Conservation (phyloP, 2,113 vertebrate genomes). For the Pterocles gutturalis region DNA sequence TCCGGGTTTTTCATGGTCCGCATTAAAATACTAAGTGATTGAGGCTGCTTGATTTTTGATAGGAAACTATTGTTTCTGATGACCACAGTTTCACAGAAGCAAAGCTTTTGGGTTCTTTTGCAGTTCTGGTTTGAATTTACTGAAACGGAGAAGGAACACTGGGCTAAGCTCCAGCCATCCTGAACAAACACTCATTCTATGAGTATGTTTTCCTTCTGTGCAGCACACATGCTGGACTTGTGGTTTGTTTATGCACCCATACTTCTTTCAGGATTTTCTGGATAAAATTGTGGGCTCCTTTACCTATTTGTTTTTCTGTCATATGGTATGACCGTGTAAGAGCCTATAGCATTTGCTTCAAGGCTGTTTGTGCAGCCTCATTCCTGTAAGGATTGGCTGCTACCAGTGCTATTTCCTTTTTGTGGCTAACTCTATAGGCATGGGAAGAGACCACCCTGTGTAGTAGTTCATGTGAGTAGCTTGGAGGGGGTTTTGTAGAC, state of each 20-base stretch:
- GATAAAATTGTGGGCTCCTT: neutral
- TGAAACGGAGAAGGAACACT: neutral
- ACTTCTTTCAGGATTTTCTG: neutral
- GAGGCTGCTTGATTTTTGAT: neutral
- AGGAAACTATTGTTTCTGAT: neutral
- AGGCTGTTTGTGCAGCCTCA: neutral
- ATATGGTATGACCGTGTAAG: accelerated
- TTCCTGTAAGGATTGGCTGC: neutral
- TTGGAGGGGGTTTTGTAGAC: neutral
- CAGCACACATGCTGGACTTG: neutral
- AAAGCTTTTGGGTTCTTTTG: neutral
- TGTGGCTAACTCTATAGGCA: neutral
- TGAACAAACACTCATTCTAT: neutral
- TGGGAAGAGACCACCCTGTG: neutral
- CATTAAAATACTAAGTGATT: neutral
- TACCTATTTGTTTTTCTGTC: neutral
- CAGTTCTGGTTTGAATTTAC: neutral
- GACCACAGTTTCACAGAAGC: neutral
- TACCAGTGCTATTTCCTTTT: neutral
- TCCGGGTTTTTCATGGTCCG: neutral
- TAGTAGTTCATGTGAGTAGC: neutral
- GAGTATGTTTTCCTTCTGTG: accelerated
- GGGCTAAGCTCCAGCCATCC: neutral
- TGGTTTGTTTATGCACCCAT: neutral
- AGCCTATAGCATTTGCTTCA: neutral